Percentiles rank a stretch among this genome's conserved stretches.
Evolutionary conservation across 2,113 vertebrate species (phyloP).

Genomic region (Speoplatyrhinus poulsoni): DNA sequence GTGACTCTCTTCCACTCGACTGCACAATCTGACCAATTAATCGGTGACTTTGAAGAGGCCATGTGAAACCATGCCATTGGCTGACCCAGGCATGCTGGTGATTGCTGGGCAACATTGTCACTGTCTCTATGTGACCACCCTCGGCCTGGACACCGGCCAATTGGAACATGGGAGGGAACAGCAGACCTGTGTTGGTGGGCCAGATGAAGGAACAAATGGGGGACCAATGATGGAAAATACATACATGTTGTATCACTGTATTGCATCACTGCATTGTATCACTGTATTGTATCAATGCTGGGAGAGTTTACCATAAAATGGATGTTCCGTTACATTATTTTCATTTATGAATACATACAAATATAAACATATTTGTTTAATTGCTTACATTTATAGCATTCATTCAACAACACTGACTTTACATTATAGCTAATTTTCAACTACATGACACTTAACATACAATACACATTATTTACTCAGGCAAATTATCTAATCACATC

Average conservation of each 20-base stretch:
- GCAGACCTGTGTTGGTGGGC: constrained; percentile 89
- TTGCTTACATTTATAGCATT: too few relatives aligned
- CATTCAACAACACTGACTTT: too few relatives aligned
- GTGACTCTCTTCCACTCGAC: constrained; percentile 72
- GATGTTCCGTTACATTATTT: too few relatives aligned
- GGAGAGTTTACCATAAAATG: neutral
- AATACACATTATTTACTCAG: too few relatives aligned
- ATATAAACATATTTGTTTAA: too few relatives aligned
- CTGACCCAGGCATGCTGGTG: constrained; percentile 34
- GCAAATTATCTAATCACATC: too few relatives aligned
- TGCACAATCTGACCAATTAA: constrained; percentile 80
- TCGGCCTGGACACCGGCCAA: constrained; percentile 79
- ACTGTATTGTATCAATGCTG: too few relatives aligned
- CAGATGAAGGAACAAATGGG: constrained; percentile 82
- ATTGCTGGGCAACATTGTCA: constrained; percentile 81
- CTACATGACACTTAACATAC: too few relatives aligned
- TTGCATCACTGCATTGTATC: too few relatives aligned
- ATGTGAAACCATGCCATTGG: constrained; percentile 58
- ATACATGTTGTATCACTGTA: constrained; percentile 20
- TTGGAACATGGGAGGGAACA: constrained; percentile 81
- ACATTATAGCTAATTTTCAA: too few relatives aligned
- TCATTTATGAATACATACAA: too few relatives aligned
- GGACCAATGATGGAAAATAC: neutral
- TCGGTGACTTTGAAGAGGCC: constrained; percentile 71
- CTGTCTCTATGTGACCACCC: constrained; percentile 65